Base-by-base conservation (phyloP, 2,888 invertebrate genomes). In the Stenichneumon culpator region DNA sequence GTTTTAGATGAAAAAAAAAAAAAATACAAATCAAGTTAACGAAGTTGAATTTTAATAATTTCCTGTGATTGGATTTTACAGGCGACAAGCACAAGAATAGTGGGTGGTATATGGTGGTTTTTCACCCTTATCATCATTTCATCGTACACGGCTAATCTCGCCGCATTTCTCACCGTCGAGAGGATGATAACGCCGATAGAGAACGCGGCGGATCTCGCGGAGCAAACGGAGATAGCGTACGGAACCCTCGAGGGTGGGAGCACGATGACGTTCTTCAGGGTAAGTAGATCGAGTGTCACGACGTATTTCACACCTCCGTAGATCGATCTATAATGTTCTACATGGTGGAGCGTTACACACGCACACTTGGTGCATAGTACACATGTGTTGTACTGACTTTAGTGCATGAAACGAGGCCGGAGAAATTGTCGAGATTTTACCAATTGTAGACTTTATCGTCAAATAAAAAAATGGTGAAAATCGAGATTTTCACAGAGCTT, bases 101-200 rank as follows among this genome's bases (percentile, higher is more conserved):
- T 99, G 6, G 99, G 99, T 11, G 99, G 98, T 0, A 98, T 98
- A 90, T 99, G 99, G 99, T 99, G 99, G 99, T 99, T 99, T 95
- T 99, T 99, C 95, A 99, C 99, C 0, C 96, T 99, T 57, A 99
- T 99, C 93, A 99, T 99, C 93, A 98, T 99, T 86, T 99, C 99
- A 0, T 99, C 99, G 6, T 99, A 99, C 95, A 99, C 99, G 5
- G 99, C 99, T 16, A 99, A 99, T 95, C 95, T 99, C 91, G 99
- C 99, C 0, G 99, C 99, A 1, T 99, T 99, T 94, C 95, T 99
- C 68, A 99, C 99, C 0, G 99, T 99, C 36, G 99, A 99, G 94
- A 95, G 99, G 52, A 99, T 99, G 95, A 98, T 98, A 82, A 97
- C 99, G 52, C 99, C 99, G 0, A 99, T 99, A 83, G 98, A 99